Evolutionary conservation across 1,140 invertebrate species (phyloP).

Genomic region (Gyrodactylus salaris): DNA sequence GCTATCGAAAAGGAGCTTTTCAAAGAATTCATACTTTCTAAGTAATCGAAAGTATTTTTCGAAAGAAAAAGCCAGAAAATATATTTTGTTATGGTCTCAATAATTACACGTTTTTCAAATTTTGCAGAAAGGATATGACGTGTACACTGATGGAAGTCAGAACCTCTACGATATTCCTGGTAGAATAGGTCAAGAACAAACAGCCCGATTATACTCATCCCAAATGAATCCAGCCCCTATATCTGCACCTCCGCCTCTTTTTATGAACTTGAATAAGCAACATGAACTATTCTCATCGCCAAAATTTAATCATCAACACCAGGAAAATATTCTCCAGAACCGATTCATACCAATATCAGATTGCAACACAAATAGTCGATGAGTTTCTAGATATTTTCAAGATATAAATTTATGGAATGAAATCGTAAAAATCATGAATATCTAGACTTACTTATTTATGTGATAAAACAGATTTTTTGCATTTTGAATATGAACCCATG

Average conservation of each 20-base stretch:
- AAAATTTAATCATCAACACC: neutral
- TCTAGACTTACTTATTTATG: too few relatives aligned
- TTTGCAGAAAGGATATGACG: neutral
- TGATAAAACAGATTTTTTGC: too few relatives aligned
- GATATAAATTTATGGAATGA: too few relatives aligned
- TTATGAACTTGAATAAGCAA: neutral
- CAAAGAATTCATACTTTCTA: too few relatives aligned
- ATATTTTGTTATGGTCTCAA: neutral
- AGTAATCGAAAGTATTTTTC: neutral
- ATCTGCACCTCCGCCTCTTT: neutral
- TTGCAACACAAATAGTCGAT: too few relatives aligned
- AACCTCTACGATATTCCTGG: neutral
- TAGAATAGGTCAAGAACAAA: neutral
- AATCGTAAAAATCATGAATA: too few relatives aligned
- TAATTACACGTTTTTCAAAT: neutral
- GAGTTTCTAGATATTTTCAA: too few relatives aligned
- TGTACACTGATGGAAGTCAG: neutral
- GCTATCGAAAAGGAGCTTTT: too few relatives aligned
- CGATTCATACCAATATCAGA: neutral
- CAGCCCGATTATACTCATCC: neutral
- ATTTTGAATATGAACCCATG: too few relatives aligned
- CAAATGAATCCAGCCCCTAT: neutral
- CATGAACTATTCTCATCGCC: neutral
- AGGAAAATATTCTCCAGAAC: neutral
- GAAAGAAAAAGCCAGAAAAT: neutral